Conservation (phyloP, 2,797 vertebrate genomes). For the Sphaeramia orbicularis region DNA sequence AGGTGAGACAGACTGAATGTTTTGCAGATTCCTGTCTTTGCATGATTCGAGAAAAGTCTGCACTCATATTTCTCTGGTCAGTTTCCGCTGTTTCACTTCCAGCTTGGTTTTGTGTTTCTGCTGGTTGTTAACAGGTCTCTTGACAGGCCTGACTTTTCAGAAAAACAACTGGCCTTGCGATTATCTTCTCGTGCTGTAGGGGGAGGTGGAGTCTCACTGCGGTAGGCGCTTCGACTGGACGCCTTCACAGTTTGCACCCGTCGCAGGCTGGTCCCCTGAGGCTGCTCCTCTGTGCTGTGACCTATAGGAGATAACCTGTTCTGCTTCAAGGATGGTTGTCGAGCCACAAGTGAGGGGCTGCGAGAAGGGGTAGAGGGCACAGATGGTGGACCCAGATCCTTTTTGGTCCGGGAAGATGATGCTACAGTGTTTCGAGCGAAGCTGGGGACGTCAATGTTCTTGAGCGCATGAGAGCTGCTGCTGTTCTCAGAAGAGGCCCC, state of each 20-base stretch:
- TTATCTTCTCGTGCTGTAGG: slow-evolving; percentile 50
- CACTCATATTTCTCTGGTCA: slow-evolving; percentile 15
- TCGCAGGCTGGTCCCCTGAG: slow-evolving; percentile 76
- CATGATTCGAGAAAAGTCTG: slow-evolving; percentile 42
- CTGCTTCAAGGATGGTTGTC: slow-evolving; percentile 85
- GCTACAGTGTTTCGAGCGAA: slow-evolving; percentile 95
- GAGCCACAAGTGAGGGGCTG: slow-evolving; percentile 81
- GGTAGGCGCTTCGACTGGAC: slow-evolving; percentile 76
- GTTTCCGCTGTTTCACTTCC: slow-evolving; percentile 84
- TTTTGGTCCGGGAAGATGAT: slow-evolving; percentile 90
- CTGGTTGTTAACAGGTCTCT: slow-evolving; percentile 78
- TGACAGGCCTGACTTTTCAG: slow-evolving; percentile 84
- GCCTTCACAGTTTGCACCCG: slow-evolving; percentile 88
- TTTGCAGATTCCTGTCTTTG: slow-evolving; percentile 46
- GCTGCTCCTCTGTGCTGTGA: slow-evolving; percentile 72
- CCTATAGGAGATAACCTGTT: slow-evolving; percentile 41
- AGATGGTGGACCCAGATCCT: slow-evolving; percentile 77
- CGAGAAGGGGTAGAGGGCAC: slow-evolving; percentile 77
- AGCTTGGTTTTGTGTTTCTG: slow-evolving; percentile 86
- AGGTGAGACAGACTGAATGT: slow-evolving; percentile 27
- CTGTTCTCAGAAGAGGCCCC: slow-evolving; percentile 70
- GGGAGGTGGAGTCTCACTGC: slow-evolving; percentile 76
- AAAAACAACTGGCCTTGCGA: slow-evolving; percentile 81
- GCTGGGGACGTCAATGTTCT: slow-evolving; percentile 82
- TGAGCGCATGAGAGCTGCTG: slow-evolving; percentile 72